Evolutionary conservation across 2,888 invertebrate species (phyloP).

Genomic region (Mesochorus sp.): DNA sequence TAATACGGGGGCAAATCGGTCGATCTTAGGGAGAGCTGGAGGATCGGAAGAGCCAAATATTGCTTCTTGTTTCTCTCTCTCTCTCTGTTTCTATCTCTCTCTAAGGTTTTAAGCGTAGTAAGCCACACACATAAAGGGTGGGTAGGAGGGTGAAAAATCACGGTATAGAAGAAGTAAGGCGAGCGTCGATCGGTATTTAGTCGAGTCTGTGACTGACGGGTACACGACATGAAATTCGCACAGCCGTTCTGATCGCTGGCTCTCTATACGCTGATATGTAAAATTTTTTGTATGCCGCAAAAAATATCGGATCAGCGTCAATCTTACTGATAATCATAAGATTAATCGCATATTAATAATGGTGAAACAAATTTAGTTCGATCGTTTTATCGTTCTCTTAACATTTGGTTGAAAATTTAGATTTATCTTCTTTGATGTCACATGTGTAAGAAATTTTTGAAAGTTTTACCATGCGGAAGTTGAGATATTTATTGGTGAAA

Average conservation of each 20-base stretch:
- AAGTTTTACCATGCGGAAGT: no score
- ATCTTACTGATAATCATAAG: no score
- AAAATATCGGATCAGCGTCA: no score
- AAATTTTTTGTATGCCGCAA: background rate
- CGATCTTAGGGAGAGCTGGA: slow-evolving; percentile 44
- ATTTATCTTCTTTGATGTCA: no score
- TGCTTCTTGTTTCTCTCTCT: slow-evolving; percentile 5
- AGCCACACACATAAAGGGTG: slow-evolving; percentile 33
- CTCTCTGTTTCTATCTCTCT: background rate
- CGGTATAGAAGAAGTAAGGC: slow-evolving; percentile 56
- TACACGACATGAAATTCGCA: slow-evolving; percentile 68
- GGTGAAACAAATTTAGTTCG: no score
- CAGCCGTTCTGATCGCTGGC: slow-evolving; percentile 22
- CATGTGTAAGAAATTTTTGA: no score
- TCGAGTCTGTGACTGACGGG: slow-evolving; percentile 79
- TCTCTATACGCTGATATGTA: background rate
- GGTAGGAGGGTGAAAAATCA: slow-evolving; percentile 50
- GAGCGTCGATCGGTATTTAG: slow-evolving; percentile 79
- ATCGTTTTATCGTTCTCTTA: no score
- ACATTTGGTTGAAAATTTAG: no score
- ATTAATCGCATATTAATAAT: no score
- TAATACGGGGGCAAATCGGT: slow-evolving; percentile 72
- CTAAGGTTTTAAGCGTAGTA: no score
- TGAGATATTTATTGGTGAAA: no score
- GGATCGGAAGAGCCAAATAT: slow-evolving; percentile 51